Conservation (phyloP, 2,797 vertebrate genomes). For the Poecilia velifera region DNA sequence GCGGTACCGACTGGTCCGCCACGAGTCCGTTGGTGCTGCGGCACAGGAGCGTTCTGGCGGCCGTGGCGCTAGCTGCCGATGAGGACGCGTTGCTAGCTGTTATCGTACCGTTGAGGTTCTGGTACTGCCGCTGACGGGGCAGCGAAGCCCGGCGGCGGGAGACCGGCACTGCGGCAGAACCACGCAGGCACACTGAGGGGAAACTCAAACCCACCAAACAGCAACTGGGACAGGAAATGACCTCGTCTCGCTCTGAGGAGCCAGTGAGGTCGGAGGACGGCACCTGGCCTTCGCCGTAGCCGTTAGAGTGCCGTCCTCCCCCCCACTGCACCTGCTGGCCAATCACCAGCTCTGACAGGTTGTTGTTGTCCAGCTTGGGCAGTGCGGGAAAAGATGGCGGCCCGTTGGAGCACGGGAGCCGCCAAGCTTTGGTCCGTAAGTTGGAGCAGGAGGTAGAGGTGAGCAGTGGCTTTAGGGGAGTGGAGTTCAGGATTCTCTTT, state of each 20-base stretch:
- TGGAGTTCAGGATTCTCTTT: slow-evolving; percentile 42
- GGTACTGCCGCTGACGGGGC: slow-evolving; percentile 75
- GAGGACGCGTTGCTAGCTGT: slow-evolving; percentile 55
- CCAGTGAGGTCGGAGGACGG: slow-evolving; percentile 36
- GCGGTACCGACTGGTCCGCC: slow-evolving; percentile 38
- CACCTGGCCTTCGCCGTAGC: slow-evolving; percentile 65
- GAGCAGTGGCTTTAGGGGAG: slow-evolving; percentile 39
- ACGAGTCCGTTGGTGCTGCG: slow-evolving; percentile 67
- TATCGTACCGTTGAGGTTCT: slow-evolving; percentile 87
- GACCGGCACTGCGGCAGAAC: slow-evolving; percentile 62
- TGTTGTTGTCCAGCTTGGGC: slow-evolving; percentile 83
- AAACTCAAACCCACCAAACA: slow-evolving; percentile 88
- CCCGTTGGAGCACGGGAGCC: slow-evolving; percentile 63
- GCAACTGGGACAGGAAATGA: slow-evolving; percentile 88
- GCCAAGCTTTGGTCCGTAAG: slow-evolving; percentile 76
- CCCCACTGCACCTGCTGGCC: slow-evolving; percentile 76
- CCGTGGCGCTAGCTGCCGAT: slow-evolving; percentile 23
- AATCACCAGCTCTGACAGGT: slow-evolving; percentile 74
- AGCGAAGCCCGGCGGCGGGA: slow-evolving; percentile 54
- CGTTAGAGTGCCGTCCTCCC: slow-evolving; percentile 68
- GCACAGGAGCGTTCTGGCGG: slow-evolving; percentile 81
- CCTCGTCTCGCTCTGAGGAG: slow-evolving; percentile 85
- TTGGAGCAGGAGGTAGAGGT: slow-evolving; percentile 60
- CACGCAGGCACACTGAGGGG: slow-evolving; percentile 86
- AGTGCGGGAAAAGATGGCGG: slow-evolving; percentile 74